A percentile compares a stretch with the other conserved stretches of the same genome.
Evolutionary conservation across 1,140 invertebrate species (phyloP).

Genomic region (Cyclargus thomasi): DNA sequence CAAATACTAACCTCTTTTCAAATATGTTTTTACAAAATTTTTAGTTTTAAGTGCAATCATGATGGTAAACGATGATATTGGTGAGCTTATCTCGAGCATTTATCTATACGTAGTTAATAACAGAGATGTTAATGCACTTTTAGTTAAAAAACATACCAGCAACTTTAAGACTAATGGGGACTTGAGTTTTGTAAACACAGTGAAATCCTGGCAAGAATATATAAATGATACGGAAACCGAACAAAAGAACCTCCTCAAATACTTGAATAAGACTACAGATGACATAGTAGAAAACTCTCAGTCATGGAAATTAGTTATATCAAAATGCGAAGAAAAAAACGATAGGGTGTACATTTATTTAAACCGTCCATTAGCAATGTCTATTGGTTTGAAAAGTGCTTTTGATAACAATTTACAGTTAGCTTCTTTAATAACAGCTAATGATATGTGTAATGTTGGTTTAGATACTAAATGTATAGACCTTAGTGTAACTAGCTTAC

Average conservation of each 20-base stretch:
- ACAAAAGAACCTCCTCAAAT: slow-evolving; percentile 37
- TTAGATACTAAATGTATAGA: slow-evolving; percentile 40
- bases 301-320: slow-evolving; percentile 46
- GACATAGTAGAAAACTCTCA: slow-evolving; percentile 43
- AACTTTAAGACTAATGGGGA: slow-evolving; percentile 69
- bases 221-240: slow-evolving; percentile 29
- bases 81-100: slow-evolving; percentile 36
- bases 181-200: slow-evolving; percentile 68
- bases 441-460: slow-evolving; percentile 25
- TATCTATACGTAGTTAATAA: slow-evolving; percentile 39
- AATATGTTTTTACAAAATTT: not conserved
- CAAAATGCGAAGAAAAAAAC: slow-evolving; percentile 39
- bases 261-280: slow-evolving; percentile 38
- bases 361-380: slow-evolving; percentile 41
- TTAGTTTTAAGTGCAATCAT: slow-evolving; percentile 17
- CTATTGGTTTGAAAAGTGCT: slow-evolving; percentile 38
- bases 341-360: slow-evolving; percentile 51
- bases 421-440: slow-evolving; percentile 29
- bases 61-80: slow-evolving; percentile 46
- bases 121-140: slow-evolving; percentile 30
- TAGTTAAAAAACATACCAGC: slow-evolving; percentile 72
- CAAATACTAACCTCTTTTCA: not conserved
- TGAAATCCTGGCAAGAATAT: slow-evolving; percentile 71
- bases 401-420: slow-evolving; percentile 38
- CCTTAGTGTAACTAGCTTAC: slow-evolving; percentile 43